A percentile compares a stretch with the other conserved stretches of the same genome.
phyloP scores from a whole-genome alignment of 1,140 invertebrate genomes.

The Bombus fervidus region DNA sequence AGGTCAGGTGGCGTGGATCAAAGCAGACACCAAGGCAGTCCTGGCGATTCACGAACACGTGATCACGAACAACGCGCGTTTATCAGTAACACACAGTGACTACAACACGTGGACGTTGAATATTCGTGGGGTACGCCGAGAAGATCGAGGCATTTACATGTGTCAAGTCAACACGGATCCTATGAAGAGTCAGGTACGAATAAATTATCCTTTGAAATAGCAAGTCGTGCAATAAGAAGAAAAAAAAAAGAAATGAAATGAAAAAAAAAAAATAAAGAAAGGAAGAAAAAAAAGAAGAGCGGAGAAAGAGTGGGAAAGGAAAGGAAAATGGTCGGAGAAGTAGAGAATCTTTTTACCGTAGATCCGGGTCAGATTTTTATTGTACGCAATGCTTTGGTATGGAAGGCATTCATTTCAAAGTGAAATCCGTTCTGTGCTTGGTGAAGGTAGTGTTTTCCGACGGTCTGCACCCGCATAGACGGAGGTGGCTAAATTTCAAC shows the following conservation, averaged over 20 bases:
- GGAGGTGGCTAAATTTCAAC: neutral
- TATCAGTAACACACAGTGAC: constrained; percentile 93
- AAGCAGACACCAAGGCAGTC: constrained; percentile 95
- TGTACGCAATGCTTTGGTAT: constrained; percentile 27
- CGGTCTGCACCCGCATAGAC: neutral
- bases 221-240: neutral
- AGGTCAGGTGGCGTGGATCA: constrained; percentile 94
- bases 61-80: constrained; percentile 93
- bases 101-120: constrained; percentile 94
- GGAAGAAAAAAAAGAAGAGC: neutral
- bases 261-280: neutral
- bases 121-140: constrained; percentile 90
- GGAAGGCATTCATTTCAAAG: constrained; percentile 43
- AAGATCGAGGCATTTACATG: constrained; percentile 94
- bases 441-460: constrained; percentile 2
- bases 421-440: constrained; percentile 18
- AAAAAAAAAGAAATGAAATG: neutral
- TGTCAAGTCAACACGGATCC: constrained; percentile 97
- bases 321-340: neutral
- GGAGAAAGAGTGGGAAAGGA: neutral
- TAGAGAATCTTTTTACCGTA: constrained; percentile 43
- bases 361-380: constrained; percentile 51
- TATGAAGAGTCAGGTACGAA: constrained; percentile 93
- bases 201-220: constrained; percentile 11
- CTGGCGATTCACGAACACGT: constrained; percentile 95